Evolutionary conservation across 2,113 vertebrate genomes (phyloP), one percentile per base, ranked within the genome.

Genomic region (Tragelaphus buxtoni): DNA sequence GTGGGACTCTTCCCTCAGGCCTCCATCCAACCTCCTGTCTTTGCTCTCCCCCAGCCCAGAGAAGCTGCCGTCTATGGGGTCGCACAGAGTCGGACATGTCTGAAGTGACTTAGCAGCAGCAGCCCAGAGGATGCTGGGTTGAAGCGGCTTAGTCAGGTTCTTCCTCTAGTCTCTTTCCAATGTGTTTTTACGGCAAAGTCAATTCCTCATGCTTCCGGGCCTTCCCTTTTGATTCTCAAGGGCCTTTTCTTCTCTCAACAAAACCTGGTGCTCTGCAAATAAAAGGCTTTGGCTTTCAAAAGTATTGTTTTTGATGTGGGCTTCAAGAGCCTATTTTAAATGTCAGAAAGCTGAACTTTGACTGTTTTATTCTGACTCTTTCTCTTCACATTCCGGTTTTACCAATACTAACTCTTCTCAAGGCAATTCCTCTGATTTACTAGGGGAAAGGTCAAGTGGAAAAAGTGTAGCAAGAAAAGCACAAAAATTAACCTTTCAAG

Each of bases 271-370:
- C 90, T 97, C 92, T 96, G 81, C 56, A 95, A 97, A 96, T 88
- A 97, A 97, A 97, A 96, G 55, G 86, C 94, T 96, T 96, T 96
- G 97, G 96, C 94, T 96, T 97, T 96, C 92, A 92, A 90, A 95
- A 96, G 90, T 84, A 97, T 97, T 97, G 88, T 96, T 97, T 97
- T 95, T 97, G 85, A 98, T 94, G 94, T 97, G 84, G 74, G 61
- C 61, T 98, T 97, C 90, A 88, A 98, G 98, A 97, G 97, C 96
- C 90, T 97, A 81, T 97, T 98, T 96, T 91, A 94, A 97, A 97
- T 95, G 92, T 92, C 94, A 90, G 94, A 96, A 97, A 85, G 96
- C 88, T 93, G 95, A 97, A 95, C 92, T 74, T 56, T 93, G 95
- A 86, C 74, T 91, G 90, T 90, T 97, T 91, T 89, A 82, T 96